Evolutionary conservation across 2,113 vertebrate genomes (phyloP), one percentile per base, ranked within the genome.

Genomic region (Hyla sarda): DNA sequence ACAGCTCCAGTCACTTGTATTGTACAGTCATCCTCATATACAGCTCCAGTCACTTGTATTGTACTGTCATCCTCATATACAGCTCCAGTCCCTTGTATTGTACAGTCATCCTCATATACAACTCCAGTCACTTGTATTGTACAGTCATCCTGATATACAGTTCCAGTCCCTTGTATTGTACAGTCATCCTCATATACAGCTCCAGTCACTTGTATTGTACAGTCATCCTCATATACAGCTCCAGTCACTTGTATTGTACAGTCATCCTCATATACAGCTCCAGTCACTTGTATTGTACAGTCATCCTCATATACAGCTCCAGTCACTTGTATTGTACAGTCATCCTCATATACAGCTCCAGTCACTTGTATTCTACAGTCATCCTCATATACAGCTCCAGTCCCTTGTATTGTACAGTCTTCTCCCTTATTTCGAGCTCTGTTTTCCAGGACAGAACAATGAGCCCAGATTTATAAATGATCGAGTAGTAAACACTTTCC

Each of bases 401-500:
- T 19, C 16, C 5, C 16, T 19, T 37, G 30, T 34, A 32, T 13
- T 19, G 16, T 71, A 37, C 67, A 37, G 34, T 71, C 67, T 0
- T 0, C 16, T 2, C 0, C 30, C 16, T 69, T 34, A 19, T 41
- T 34, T 71, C 32, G 32, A 71, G 32, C 32, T 41, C 32, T 11
- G 7, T 37, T 32, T 71, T 71, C 67, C 17, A 74, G 71, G 23
- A 47, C 11, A 47, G 71, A 74, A 25, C 37, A 74, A 52, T 76
- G 48, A 30, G 73, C 47, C 6, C 45, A 45, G 78, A 80, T 62
- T 62, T 62, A 80, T 80, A 80, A 80, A 45, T 62, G 54, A 47
- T 58, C 13, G 54, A 54, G 92, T 85, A 89, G 92, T 93, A 92
- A 93, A 93, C 93, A 93, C 88, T 90, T n/a, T 90, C 88, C 92